Evolutionary conservation across 2,113 vertebrate genomes (phyloP), one percentile per base, ranked within the genome.

Genomic region (Coptodon bakossiorum): DNA sequence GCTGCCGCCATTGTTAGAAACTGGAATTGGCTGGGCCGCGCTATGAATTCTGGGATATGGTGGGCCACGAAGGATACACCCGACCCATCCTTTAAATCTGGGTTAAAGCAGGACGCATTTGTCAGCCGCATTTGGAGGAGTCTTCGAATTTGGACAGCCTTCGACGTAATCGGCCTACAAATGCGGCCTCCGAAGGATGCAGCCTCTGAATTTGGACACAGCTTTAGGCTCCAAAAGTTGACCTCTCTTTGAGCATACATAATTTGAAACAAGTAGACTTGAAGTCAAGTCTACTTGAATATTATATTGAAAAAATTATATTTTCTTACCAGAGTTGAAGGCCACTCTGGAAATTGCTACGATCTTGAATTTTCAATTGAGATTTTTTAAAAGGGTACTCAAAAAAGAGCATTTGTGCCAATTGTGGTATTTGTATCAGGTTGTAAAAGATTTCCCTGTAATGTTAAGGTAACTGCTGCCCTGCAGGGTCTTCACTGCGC

Each of bases 261-360:
- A 9, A 45, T 45, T 45, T 0, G 0, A 73, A 16, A 45, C 38
- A 43, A 8, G 1, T 29, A 57, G 1, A 29, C 56, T 29, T 71
- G 38, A 4, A 45, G 45, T 14, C 14, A 48, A 48, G 14, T 48
- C 16, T 17, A 17, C 48, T 50, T 52, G 16, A 52, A 53, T 5
- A n/a, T 53, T n/a, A 10, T n/a, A n/a, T 27, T 73, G 22, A 11
- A 45, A 27, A 45, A 48, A 11, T 24, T 6, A 11, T 11, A 48
- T 76, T 48, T 76, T 48, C 14, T 48, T 5, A 10, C 68, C 40
- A 17, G 68, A 29, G 6, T 76, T 6, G 38, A 76, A 29, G 68
- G 68, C 24, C 0, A 9, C 40, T 9, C 13, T 48, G 16, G 9
- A 76, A 48, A 71, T 66, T 66, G 34, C 34, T 13, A n/a, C 10